Base-by-base conservation (phyloP, 1,140 invertebrate genomes). In the Macrobrachium nipponense region DNA sequence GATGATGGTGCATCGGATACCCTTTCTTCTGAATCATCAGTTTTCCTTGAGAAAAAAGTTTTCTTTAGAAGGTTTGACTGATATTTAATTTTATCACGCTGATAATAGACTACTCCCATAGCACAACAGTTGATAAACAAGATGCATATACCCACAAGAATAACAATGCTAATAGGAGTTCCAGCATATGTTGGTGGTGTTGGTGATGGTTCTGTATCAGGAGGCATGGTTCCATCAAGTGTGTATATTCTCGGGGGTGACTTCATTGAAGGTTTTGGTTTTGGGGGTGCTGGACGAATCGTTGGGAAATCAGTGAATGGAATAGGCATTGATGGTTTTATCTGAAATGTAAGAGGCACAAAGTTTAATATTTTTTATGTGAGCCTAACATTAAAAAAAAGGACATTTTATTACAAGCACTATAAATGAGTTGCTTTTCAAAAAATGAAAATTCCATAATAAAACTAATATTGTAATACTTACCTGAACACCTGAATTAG, bases 81-180 rank as follows among this genome's bases (percentile, higher is more conserved):
- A 58, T 91, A 89, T 89, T 92, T 92, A 64, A 93, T 89, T 90
- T 93, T 93, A 87, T 94, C 93, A 88, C 94, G 94, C 90, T 95
- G 95, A 87, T 95, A 95, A 90, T 95, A 96, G n/a, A 97, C 92
- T 64, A 94, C 94, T 7, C 94, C 92, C 89, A 96, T 96, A 12
- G 95, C 93, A 58, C 94, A 93, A 4, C 97, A 90, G 91, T 98
- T 98, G 17, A 97, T 91, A n/a, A 96, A 91, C 2, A 98, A 91
- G 90, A 98, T 96, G 36, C 95, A 91, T 61, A 96, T 92, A 20
- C 95, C 95, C 36, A 97, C 93, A 0, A 95, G 94, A 17, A 97
- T 94, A 68, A 96, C 93, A 70, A 97, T 92, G 77, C 94, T 94
- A 70, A 96, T 91, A 4, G 94, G 88, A 0, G 88, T 89, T 10